Percentiles rank a stretch among this genome's conserved stretches.
These are phyloP conservation scores for Centropristis striata DNA, from an alignment of 2,113 vertebrate genomes.

Conservation along the genomic window DNA sequence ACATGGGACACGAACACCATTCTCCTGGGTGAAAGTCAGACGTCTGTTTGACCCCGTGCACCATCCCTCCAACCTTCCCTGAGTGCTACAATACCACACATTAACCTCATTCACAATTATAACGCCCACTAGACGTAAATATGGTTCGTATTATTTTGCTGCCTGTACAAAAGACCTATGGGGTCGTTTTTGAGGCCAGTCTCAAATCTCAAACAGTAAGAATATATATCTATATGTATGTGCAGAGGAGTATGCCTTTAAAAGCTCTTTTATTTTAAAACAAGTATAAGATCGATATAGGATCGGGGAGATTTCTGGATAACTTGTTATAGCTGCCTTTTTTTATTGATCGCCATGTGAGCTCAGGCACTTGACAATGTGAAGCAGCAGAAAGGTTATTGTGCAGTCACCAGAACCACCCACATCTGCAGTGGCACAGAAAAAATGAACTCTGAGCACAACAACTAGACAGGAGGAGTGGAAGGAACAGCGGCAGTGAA, in stretches of 20 bases:
- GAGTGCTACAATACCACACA: too few relatives aligned
- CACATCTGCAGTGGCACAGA: slow-evolving; percentile 77
- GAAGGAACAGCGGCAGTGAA: slow-evolving; percentile 31
- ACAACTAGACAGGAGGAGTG: slow-evolving; percentile 34
- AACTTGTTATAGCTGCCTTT: slow-evolving; percentile 60
- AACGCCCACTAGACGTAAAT: too few relatives aligned
- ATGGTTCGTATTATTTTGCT: too few relatives aligned
- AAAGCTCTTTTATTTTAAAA: not conserved
- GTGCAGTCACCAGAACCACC: slow-evolving; percentile 82
- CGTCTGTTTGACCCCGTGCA: too few relatives aligned
- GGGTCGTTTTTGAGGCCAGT: too few relatives aligned
- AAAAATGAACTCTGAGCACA: slow-evolving; percentile 62
- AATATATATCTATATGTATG: not conserved
- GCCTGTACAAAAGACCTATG: too few relatives aligned
- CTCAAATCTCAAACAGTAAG: too few relatives aligned
- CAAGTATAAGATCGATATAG: slow-evolving; percentile 41
- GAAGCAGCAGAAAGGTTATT: slow-evolving; percentile 75
- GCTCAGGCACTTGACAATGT: slow-evolving; percentile 65
- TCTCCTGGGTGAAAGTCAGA: too few relatives aligned
- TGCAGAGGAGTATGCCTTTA: slow-evolving; percentile 7
- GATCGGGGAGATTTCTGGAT: slow-evolving; percentile 48
- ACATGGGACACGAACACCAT: too few relatives aligned
- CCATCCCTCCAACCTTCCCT: too few relatives aligned
- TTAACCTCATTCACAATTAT: too few relatives aligned
- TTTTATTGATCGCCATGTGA: slow-evolving; percentile 70